Evolutionary conservation across 1,140 invertebrate species (phyloP).

Genomic region (Ganaspis sp.): DNA sequence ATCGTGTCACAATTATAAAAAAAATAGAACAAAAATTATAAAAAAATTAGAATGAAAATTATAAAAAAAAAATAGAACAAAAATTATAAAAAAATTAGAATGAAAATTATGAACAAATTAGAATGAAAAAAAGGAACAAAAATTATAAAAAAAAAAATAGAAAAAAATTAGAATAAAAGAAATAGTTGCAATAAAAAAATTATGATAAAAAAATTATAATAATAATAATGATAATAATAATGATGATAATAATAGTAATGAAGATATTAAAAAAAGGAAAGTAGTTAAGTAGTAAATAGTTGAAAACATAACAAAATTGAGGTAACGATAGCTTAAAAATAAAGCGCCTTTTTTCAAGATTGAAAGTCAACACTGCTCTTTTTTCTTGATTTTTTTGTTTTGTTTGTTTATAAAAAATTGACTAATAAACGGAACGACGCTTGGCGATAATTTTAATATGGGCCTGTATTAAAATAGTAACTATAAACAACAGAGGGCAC

Average conservation of each 20-base stretch:
- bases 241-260: constrained; percentile 34
- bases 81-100: no score
- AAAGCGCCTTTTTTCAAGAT: constrained; percentile 35
- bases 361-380: constrained; percentile 60
- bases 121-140: no score
- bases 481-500: constrained; percentile 75
- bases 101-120: no score
- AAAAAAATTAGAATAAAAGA: no score
- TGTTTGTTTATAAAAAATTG: constrained; percentile 67
- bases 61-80: no score
- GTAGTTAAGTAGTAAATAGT: constrained; percentile 45
- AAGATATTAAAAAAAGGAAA: constrained; percentile 38
- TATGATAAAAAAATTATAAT: no score
- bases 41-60: no score
- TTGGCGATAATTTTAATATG: constrained; percentile 72
- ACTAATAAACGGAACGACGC: constrained; percentile 69
- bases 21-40: no score
- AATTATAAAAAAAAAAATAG: no score
- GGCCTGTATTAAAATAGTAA: constrained; percentile 76
- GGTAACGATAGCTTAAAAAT: constrained; percentile 37
- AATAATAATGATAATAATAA: constrained; percentile 34
- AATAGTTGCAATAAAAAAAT: no score
- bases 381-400: constrained; percentile 38
- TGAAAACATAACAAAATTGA: constrained; percentile 45
- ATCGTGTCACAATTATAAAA: no score